phyloP scores from a whole-genome alignment of 23 tunicate genomes.

The Trididemnum nubilum region DNA sequence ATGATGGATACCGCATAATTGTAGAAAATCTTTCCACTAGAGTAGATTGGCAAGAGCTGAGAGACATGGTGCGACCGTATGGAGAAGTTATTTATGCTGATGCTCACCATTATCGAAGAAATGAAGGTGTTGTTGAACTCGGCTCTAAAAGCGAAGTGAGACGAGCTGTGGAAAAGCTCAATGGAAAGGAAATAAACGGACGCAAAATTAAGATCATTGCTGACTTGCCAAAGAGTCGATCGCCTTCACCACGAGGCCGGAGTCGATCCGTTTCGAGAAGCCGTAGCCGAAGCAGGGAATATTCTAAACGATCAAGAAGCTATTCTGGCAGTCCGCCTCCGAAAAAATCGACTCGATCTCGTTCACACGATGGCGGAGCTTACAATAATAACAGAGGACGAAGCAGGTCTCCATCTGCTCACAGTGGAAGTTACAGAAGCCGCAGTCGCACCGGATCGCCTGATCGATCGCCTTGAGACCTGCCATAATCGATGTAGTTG shows the following conservation, averaged over 20 bases:
- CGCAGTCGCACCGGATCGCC: constrained; percentile 61
- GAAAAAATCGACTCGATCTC: constrained; percentile 23
- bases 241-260: constrained; percentile 42
- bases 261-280: constrained; percentile 30
- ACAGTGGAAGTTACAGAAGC: constrained; percentile 46
- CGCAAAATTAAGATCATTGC: constrained; percentile 47
- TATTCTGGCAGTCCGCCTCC: constrained; percentile 26
- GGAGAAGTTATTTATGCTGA: constrained; percentile 71
- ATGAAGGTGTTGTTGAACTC: constrained; percentile 89
- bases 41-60: constrained; percentile 67
- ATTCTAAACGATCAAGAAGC: constrained; percentile 13
- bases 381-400: not conserved
- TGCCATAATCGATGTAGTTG: not conserved
- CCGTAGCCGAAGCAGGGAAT: constrained; percentile 28
- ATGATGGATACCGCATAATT: constrained; percentile 54
- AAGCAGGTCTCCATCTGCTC: constrained; percentile 38
- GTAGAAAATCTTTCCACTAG: constrained; percentile 65
- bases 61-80: constrained; percentile 59
- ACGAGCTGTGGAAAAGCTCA: constrained; percentile 60
- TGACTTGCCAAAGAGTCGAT: constrained; percentile 36
- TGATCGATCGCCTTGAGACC: constrained; percentile 24
- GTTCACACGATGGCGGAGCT: not conserved
- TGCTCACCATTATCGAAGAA: constrained; percentile 67
- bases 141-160: constrained; percentile 63
- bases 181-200: constrained; percentile 75